These are phyloP conservation scores for Acromyrmex heyeri DNA, from an alignment of 1,140 invertebrate genomes.

Conservation along the genomic window DNA sequence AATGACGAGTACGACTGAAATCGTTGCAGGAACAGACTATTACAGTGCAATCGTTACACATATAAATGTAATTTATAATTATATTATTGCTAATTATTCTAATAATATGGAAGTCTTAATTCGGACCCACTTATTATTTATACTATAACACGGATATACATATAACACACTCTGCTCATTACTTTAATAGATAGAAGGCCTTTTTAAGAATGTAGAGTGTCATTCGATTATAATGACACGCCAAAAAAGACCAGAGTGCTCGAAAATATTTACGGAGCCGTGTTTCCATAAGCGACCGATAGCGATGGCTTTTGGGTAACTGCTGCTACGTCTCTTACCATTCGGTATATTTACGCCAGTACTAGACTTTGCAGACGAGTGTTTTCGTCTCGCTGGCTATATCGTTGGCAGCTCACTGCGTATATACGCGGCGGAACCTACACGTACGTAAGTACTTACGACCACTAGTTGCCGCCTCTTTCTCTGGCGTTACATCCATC, in stretches of 20 bases:
- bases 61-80: not conserved
- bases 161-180: not conserved
- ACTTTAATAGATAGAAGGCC: not conserved
- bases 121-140: not conserved
- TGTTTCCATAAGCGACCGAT: slow-evolving; percentile 41
- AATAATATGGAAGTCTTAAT: not conserved
- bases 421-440: slow-evolving; percentile 27
- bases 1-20: not conserved
- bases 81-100: not conserved
- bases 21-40: no score
- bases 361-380: slow-evolving; percentile 53
- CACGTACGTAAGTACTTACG: slow-evolving; percentile 67
- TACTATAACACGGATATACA: not conserved
- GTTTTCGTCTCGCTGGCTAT: slow-evolving; percentile 55
- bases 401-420: slow-evolving; percentile 46
- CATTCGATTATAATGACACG: not conserved
- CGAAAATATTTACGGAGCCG: slow-evolving; percentile 52
- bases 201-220: not conserved
- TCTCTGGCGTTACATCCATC: slow-evolving; percentile 53
- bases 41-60: not conserved
- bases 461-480: slow-evolving; percentile 74
- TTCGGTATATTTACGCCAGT: slow-evolving; percentile 57
- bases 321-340: slow-evolving; percentile 39
- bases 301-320: slow-evolving; percentile 49
- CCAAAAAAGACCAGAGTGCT: slow-evolving; percentile 36